Percentiles rank a stretch among this genome's conserved stretches.
phyloP scores from a whole-genome alignment of 2,797 vertebrate species.

The Melanotaenia maccullochi region DNA sequence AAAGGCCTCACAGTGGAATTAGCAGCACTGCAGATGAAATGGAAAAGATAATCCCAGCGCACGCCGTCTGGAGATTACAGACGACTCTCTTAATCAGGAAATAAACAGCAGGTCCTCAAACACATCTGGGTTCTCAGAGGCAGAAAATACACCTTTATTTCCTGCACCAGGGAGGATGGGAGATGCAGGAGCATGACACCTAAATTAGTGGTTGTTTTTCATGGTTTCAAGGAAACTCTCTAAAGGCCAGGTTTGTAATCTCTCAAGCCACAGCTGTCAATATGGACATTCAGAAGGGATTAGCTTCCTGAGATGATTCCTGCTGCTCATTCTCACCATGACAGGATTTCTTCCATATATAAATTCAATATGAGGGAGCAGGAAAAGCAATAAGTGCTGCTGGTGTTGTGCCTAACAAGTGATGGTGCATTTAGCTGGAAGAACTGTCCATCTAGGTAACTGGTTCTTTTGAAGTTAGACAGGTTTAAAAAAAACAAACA shows the following conservation, averaged over 20 bases:
- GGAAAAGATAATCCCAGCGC: slow-evolving; percentile 68
- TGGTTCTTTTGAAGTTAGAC: not conserved
- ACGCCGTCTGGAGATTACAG: slow-evolving; percentile 61
- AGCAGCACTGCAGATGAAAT: slow-evolving; percentile 57
- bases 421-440: too few species aligned
- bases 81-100: slow-evolving; percentile 34
- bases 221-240: not conserved
- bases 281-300: not conserved
- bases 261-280: not conserved
- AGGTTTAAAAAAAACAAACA: not conserved
- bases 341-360: not conserved
- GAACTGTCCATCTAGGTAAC: too few species aligned
- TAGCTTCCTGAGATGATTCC: not conserved
- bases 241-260: not conserved
- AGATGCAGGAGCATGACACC: not conserved
- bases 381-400: not conserved
- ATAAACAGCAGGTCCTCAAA: slow-evolving; percentile 24
- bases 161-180: not conserved
- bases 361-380: not conserved
- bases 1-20: slow-evolving; percentile 65
- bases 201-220: not conserved
- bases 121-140: slow-evolving; percentile 44
- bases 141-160: not conserved
- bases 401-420: too few species aligned
- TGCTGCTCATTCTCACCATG: not conserved